These are phyloP conservation scores for Pseudobourletiella spinata DNA, from an alignment of 1,140 invertebrate genomes.

Conservation along the genomic window DNA sequence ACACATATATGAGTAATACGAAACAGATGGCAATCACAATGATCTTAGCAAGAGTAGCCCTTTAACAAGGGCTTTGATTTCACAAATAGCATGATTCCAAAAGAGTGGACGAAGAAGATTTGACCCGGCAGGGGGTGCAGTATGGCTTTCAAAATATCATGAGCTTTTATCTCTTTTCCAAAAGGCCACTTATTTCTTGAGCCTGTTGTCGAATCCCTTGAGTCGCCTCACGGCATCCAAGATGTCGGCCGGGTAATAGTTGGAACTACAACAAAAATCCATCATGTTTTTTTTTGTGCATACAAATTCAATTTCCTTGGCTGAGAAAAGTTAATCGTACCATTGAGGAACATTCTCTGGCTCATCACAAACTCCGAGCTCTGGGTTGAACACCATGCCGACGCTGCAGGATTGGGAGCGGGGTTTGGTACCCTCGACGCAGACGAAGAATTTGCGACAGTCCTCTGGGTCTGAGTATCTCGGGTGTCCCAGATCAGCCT, in stretches of 20 bases:
- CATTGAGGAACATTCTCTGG: conserved; percentile 54
- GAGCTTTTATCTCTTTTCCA: background rate
- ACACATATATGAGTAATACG: no score
- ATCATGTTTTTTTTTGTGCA: no score
- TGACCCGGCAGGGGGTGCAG: no score
- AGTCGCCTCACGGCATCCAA: conserved; percentile 23
- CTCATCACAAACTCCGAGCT: conserved; percentile 62
- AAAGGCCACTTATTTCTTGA: background rate
- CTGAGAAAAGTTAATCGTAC: background rate
- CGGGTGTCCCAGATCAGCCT: conserved; percentile 41
- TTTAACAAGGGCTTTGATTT: no score
- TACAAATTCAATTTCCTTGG: background rate
- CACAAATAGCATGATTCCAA: no score
- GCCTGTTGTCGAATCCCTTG: conserved; percentile 21
- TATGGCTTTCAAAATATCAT: background rate
- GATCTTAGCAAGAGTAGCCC: no score
- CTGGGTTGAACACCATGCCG: conserved; percentile 69
- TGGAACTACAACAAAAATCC: conserved; percentile 15
- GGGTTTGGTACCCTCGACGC: conserved; percentile 59
- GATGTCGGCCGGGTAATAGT: conserved; percentile 29
- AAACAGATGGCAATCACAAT: no score
- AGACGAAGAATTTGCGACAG: conserved; percentile 73
- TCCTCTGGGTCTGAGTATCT: conserved; percentile 50
- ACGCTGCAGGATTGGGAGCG: conserved; percentile 60
- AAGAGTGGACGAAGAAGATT: no score